Evolutionary conservation across 2,797 vertebrate species (phyloP), one percentile per base, ranked within the genome.

Genomic region (Microctenopoma steveboyesi): DNA sequence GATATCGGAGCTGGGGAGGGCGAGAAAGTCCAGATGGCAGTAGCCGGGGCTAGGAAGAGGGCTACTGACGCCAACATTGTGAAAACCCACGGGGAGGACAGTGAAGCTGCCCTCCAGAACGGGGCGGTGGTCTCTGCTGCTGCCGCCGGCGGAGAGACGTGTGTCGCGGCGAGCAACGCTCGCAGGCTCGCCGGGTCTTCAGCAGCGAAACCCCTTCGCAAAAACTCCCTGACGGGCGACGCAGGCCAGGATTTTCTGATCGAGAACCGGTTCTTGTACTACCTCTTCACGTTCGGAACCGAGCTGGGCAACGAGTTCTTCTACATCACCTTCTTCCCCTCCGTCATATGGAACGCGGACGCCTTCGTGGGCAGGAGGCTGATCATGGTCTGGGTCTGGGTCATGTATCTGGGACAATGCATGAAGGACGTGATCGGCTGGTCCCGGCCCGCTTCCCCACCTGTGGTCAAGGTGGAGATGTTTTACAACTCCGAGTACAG

Each of bases 401-500:
- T 97, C 84, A 99, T 99, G 98, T 99, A 97, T 87, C 86, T 98
- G 88, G 97, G 98, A 1, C 98, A 99, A 93, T 98, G 96, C 91
- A 97, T 97, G 75, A 99, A 99, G 92, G 98, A 99, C 71, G 74
- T 99, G 60, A 75, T 99, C 74, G 94, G 98, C 56, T 96, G 95
- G 96, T 93, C 97, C 30, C 89, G 98, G 69, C 97, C 98, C 37
- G 93, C 96, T 7, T 98, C 98, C 0, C 98, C 97, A 0, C 97
- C 98, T 0, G 98, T 97, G 65, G 93, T 98, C 60, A 99, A 99
- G 70, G 91, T 99, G 90, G 98, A 99, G 90, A 90, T 98, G 83
- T 98, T 98, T 69, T 99, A 99, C 91, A 97, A 98, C 94, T 98
- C 97, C 0, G 98, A 99, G 92, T 99, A 99, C 93, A 96, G 98